These are phyloP conservation scores for Phylloscopus trochiloides DNA, from an alignment of 2,113 vertebrate genomes.

Conservation along the genomic window DNA sequence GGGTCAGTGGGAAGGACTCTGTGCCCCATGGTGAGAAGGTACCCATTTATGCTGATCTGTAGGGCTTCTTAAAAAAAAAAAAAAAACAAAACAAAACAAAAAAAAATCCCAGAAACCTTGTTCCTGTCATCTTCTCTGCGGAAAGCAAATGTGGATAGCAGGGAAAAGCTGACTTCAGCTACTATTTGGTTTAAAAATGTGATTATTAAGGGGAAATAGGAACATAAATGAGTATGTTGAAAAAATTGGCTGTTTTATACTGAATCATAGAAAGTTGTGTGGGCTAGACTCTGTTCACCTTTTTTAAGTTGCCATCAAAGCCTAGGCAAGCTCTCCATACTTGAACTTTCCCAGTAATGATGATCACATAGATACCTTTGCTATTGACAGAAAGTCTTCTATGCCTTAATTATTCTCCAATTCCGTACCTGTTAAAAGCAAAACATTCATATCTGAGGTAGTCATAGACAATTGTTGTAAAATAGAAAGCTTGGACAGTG, in stretches of 20 bases:
- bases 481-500: not conserved
- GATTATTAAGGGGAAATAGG: not conserved
- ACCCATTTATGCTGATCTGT: not conserved
- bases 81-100: too few species aligned
- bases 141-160: not conserved
- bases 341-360: not conserved
- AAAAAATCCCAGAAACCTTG: not conserved
- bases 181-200: not conserved
- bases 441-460: not conserved
- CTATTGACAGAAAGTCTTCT: not conserved
- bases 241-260: not conserved
- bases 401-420: not conserved
- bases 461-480: not conserved
- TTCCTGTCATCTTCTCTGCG: not conserved
- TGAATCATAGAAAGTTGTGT: slow-evolving; percentile 11
- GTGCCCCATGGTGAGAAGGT: not conserved
- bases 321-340: not conserved
- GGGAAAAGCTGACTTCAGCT: not conserved
- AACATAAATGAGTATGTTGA: not conserved
- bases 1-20: not conserved
- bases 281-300: not conserved
- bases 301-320: not conserved
- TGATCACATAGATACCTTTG: not conserved
- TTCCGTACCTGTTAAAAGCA: not conserved
- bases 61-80: not conserved